phyloP scores from a whole-genome alignment of 2,113 vertebrate species.

The Eclectus roratus region DNA sequence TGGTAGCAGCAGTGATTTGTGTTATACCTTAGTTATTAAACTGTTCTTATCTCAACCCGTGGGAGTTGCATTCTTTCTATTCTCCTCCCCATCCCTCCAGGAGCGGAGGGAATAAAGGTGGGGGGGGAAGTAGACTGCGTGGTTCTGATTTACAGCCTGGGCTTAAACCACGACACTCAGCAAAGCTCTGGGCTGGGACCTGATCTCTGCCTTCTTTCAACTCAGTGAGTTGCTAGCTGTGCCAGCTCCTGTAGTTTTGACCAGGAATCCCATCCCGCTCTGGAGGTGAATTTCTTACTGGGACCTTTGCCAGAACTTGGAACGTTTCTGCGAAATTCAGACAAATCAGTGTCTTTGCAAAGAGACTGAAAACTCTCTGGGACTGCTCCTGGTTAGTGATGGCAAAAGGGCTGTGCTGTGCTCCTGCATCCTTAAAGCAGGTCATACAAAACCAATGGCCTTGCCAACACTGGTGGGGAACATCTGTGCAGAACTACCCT shows the following conservation, averaged over 20 bases:
- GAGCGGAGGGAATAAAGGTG: too few relatives aligned
- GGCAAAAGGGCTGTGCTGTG: background rate
- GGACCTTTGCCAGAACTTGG: background rate
- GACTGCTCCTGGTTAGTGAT: rapidly evolving
- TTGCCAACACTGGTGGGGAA: background rate
- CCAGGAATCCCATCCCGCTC: background rate
- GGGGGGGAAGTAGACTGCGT: too few relatives aligned
- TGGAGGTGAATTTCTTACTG: background rate
- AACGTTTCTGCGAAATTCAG: background rate
- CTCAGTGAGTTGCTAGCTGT: background rate
- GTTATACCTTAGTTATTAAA: too few relatives aligned
- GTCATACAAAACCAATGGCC: background rate
- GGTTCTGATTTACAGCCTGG: too few relatives aligned
- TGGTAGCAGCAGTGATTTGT: too few relatives aligned
- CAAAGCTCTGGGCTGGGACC: background rate
- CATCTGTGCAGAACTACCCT: background rate
- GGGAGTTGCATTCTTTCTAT: too few relatives aligned
- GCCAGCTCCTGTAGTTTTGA: background rate
- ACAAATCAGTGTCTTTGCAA: background rate
- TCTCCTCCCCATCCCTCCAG: background rate
- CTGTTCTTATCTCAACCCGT: too few relatives aligned
- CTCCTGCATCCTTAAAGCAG: background rate
- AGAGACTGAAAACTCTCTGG: background rate
- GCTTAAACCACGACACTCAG: too few relatives aligned
- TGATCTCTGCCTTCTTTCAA: background rate